Base-by-base conservation (phyloP, 53 echinoderm and acorn worm genomes). In the Echinarachnius parma region DNA sequence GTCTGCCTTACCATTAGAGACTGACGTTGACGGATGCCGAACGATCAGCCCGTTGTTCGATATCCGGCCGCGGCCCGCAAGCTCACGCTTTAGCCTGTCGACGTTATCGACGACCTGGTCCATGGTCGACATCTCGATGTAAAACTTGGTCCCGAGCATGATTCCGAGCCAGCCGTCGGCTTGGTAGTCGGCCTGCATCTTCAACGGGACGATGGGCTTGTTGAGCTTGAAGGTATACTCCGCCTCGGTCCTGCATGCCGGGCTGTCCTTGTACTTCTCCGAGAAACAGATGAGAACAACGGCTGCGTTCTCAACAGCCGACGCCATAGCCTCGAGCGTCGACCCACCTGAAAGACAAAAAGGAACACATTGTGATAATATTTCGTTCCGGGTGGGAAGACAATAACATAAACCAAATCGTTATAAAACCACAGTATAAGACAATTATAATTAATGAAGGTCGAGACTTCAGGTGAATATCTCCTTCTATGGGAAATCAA, bases 131-230 rank as follows among this genome's bases (percentile, higher is more conserved):
- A 86, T 33, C 13, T 74, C 76, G 25, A 82, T 81, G 45, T 84
- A 90, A 21, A 75, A 75, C 53, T 86, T 82, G 56, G 86, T 82
- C 1, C 90, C 90, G 28, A 90, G 63, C 79, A 90, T 76, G 44
- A 86, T 79, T 3, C 90, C 90, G 0, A 90, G 76, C 90, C 90
- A 90, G 31, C 90, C 90, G 45, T 90, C 90, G 1, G 90, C 66
- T 23, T 82, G 68, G 59, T 90, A 90, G 45, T 79, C 79, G 25
- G 37, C 42, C 29, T 90, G 84, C 32, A 90, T 57, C 21, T 71
- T 60, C 13, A 90, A 48, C 1, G 90, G 90, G 11, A 90, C 36
- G 75, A 86, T 80, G 37, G 86, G 66, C 39, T 76, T 86, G 62
- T 78, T 69, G 20, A 78, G 86, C 57, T 85, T 86, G 83, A 82